A percentile compares a stretch with the other conserved stretches of the same genome.
phyloP scores from a whole-genome alignment of 2,888 invertebrate genomes.

The Pyrrhia umbra region DNA sequence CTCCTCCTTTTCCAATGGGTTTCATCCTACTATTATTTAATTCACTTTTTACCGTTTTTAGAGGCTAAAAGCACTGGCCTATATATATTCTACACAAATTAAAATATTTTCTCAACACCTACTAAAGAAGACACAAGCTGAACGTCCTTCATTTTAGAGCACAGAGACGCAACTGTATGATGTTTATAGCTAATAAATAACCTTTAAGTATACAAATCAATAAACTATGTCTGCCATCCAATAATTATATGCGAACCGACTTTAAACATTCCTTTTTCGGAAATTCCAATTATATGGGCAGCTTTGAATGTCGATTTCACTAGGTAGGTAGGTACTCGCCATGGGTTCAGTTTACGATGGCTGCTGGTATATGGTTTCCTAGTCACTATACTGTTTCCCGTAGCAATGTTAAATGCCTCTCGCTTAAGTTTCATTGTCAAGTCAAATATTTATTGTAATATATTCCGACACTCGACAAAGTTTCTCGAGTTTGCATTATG shows the following conservation, averaged over 20 bases:
- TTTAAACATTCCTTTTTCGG: constrained; percentile 71
- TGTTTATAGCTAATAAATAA: constrained; percentile 54
- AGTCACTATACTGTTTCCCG: constrained; percentile 65
- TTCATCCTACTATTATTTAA: too few relatives aligned
- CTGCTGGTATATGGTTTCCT: constrained; percentile 73
- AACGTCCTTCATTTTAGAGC: constrained; percentile 28
- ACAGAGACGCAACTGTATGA: constrained; percentile 21
- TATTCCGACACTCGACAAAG: constrained; percentile 72
- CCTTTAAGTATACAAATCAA: constrained; percentile 58
- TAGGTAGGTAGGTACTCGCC: too few relatives aligned
- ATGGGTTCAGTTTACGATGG: constrained; percentile 71
- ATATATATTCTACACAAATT: constrained; percentile 18
- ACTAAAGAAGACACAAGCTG: constrained; percentile 42
- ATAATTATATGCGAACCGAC: constrained; percentile 65
- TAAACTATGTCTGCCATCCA: constrained; percentile 49
- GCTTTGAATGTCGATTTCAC: constrained; percentile 73
- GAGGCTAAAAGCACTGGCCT: too few relatives aligned
- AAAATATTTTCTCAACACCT: constrained; percentile 23
- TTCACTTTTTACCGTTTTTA: too few relatives aligned
- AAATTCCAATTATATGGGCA: constrained; percentile 74
- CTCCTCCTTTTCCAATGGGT: too few relatives aligned
- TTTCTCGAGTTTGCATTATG: constrained; percentile 59
- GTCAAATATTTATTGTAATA: constrained; percentile 77
- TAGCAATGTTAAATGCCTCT: constrained; percentile 60
- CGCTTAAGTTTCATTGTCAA: constrained; percentile 70